These are phyloP conservation scores for Tuta absoluta DNA, from an alignment of 2,888 invertebrate species.

Conservation along the genomic window DNA sequence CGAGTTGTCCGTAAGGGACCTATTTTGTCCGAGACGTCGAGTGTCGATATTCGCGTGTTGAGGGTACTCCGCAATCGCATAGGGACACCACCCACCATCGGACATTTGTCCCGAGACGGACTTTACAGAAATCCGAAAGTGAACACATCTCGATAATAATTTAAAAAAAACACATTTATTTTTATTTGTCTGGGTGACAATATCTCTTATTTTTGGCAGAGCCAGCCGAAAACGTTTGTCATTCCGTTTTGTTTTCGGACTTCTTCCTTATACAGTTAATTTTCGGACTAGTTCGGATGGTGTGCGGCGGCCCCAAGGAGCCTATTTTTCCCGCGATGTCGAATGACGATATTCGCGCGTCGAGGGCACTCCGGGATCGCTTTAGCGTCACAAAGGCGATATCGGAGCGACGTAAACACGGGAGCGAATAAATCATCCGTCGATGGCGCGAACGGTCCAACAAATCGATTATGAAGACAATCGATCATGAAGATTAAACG, in stretches of 20 bases:
- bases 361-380: constrained; percentile 47
- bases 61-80: constrained; percentile 47
- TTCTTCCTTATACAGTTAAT: too few species aligned
- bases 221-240: too few species aligned
- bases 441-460: constrained; percentile 54
- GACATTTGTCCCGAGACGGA: too few species aligned
- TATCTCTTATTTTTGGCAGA: too few species aligned
- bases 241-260: too few species aligned
- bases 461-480: constrained; percentile 58
- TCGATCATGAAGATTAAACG: constrained; percentile 55
- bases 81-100: too few species aligned
- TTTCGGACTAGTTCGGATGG: too few species aligned
- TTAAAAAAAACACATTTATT: too few species aligned
- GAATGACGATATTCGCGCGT: constrained; percentile 55
- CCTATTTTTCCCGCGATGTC: constrained; percentile 56
- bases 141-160: too few species aligned
- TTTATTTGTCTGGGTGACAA: too few species aligned
- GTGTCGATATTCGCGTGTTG: constrained; percentile 53
- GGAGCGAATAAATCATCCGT: constrained; percentile 66
- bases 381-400: constrained; percentile 62
- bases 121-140: too few species aligned
- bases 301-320: too few species aligned
- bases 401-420: constrained; percentile 58
- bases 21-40: constrained; percentile 58
- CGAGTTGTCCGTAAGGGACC: constrained; percentile 55